phyloP scores from a whole-genome alignment of 1,140 invertebrate genomes.

The Plectrocnemia conspersa region DNA sequence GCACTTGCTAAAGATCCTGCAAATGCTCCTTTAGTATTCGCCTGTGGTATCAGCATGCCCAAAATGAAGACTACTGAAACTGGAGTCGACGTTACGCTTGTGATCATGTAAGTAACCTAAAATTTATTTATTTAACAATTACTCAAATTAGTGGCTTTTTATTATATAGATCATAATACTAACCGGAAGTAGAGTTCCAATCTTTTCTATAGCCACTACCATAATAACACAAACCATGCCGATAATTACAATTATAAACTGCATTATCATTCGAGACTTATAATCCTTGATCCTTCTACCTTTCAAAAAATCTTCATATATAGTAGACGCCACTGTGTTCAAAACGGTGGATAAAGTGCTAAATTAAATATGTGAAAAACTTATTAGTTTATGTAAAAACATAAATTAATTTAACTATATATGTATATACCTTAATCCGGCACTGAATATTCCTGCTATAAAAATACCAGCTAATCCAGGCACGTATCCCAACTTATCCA shows the following conservation, averaged over 20 bases:
- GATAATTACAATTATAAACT: slow-evolving; percentile 55
- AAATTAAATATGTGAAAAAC: slow-evolving; percentile 11
- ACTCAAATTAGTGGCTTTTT: neutral
- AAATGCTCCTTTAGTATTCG: slow-evolving; percentile 58
- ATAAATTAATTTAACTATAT: no score
- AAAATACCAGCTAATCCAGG: slow-evolving; percentile 62
- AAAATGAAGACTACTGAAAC: slow-evolving; percentile 72
- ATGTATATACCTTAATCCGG: slow-evolving; percentile 64
- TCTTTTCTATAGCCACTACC: slow-evolving; percentile 61
- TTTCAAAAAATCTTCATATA: slow-evolving; percentile 70
- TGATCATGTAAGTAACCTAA: slow-evolving; percentile 21
- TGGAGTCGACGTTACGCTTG: slow-evolving; percentile 56
- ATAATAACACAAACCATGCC: slow-evolving; percentile 56
- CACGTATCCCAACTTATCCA: slow-evolving; percentile 55
- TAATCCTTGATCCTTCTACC: slow-evolving; percentile 52
- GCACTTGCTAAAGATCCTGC: slow-evolving; percentile 53
- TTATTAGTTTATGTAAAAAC: neutral
- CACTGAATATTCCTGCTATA: slow-evolving; percentile 64
- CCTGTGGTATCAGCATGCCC: slow-evolving; percentile 71
- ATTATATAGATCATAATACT: no score
- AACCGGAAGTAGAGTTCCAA: slow-evolving; percentile 58
- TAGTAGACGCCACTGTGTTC: slow-evolving; percentile 70
- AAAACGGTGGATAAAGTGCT: slow-evolving; percentile 70
- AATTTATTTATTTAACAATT: neutral
- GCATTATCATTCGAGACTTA: slow-evolving; percentile 58